phyloP scores from a whole-genome alignment of 2,888 invertebrate genomes.

The Microdon myrmicae region DNA sequence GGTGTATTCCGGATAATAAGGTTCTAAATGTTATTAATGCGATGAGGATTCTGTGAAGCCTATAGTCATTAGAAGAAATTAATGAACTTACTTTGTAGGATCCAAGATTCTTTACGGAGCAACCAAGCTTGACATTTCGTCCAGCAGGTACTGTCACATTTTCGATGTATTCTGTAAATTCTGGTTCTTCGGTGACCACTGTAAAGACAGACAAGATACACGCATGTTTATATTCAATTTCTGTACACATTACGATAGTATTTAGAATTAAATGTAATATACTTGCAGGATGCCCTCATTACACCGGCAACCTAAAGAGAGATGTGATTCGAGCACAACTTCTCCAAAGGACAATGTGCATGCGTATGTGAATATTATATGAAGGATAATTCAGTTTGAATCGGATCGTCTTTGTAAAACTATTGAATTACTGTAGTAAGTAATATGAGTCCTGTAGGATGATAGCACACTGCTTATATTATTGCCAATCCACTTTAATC shows the following conservation, averaged over 20 bases:
- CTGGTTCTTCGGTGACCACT: constrained; percentile 83
- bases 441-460: constrained; percentile 39
- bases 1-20: too few relatives aligned
- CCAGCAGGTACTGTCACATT: constrained; percentile 88
- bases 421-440: constrained; percentile 39
- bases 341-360: too few relatives aligned
- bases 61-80: neutral
- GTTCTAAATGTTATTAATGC: too few relatives aligned
- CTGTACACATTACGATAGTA: neutral
- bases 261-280: too few relatives aligned
- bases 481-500: constrained; percentile 43
- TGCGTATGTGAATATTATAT: too few relatives aligned
- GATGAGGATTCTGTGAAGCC: too few relatives aligned
- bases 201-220: constrained; percentile 68
- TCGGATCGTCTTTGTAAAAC: constrained; percentile 43
- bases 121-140: constrained; percentile 86
- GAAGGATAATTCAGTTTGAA: constrained; percentile 47
- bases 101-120: constrained; percentile 90
- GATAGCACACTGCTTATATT: constrained; percentile 41
- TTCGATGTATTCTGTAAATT: constrained; percentile 89
- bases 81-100: constrained; percentile 82
- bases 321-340: too few relatives aligned
- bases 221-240: neutral
- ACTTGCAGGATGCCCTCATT: too few relatives aligned
- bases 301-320: too few relatives aligned